Evolutionary conservation across 2,113 vertebrate genomes (phyloP).

Genomic region (Eleginops maclovinus): DNA sequence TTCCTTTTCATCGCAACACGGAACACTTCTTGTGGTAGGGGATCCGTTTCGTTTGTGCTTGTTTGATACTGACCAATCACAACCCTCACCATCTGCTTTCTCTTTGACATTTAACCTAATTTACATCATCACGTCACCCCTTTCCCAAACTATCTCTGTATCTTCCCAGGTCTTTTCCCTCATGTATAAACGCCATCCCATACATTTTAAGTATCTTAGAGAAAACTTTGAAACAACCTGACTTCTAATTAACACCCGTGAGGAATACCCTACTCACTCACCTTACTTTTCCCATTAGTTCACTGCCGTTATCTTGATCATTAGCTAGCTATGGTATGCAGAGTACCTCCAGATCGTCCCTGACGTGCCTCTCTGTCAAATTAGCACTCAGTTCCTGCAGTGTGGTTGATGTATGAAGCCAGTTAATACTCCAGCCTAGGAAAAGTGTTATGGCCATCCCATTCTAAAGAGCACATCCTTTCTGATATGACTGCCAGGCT

Average conservation of each 20-base stretch:
- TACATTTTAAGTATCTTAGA: conserved; percentile 32
- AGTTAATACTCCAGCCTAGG: conserved; percentile 38
- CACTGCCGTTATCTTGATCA: conserved; percentile 25
- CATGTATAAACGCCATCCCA: neutral
- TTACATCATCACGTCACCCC: neutral
- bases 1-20: neutral
- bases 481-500: conserved; percentile 20
- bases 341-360: neutral
- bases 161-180: neutral
- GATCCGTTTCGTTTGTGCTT: neutral
- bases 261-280: conserved; percentile 25
- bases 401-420: conserved; percentile 54
- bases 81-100: neutral
- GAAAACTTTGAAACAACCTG: conserved; percentile 19
- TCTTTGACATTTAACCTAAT: neutral
- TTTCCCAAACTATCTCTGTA: neutral
- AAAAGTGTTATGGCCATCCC: conserved; percentile 38
- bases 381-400: conserved; percentile 5
- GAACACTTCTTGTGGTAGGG: neutral
- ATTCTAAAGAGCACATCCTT: conserved; percentile 56
- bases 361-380: conserved; percentile 30
- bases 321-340: conserved; percentile 43
- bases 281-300: conserved; percentile 32
- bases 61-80: neutral
- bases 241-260: conserved; percentile 54